These are phyloP conservation scores for Pseudomyrmex concolor DNA, from an alignment of 1,140 invertebrate species.

Conservation along the genomic window DNA sequence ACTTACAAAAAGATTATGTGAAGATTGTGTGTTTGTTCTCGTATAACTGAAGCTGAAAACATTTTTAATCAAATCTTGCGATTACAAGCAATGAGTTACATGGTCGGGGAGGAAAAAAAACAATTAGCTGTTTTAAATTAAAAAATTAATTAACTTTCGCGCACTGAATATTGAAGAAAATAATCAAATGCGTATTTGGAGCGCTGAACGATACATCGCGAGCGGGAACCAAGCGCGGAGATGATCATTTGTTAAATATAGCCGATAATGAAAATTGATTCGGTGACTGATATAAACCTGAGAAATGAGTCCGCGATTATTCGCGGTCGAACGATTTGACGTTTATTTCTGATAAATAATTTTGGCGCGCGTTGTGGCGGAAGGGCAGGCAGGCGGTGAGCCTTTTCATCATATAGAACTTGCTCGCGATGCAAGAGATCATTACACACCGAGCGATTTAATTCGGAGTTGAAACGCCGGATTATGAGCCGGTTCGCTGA, in stretches of 20 bases:
- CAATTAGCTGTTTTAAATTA: too few species aligned
- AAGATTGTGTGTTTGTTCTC: background rate
- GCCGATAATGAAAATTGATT: slow-evolving; percentile 34
- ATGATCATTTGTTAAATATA: background rate
- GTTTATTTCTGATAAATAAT: slow-evolving; percentile 61
- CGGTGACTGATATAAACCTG: slow-evolving; percentile 30
- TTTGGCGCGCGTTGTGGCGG: slow-evolving; percentile 52
- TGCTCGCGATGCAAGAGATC: slow-evolving; percentile 54
- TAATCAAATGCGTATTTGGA: too few species aligned
- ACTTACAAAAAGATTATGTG: background rate
- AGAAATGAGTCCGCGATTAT: slow-evolving; percentile 44
- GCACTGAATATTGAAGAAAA: too few species aligned
- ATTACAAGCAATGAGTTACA: background rate
- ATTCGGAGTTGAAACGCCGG: slow-evolving; percentile 55
- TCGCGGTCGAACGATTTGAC: slow-evolving; percentile 31
- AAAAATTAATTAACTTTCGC: too few species aligned
- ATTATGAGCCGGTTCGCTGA: slow-evolving; percentile 52
- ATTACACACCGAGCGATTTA: slow-evolving; percentile 57
- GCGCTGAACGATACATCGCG: background rate
- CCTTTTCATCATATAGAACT: slow-evolving; percentile 48
- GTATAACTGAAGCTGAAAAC: background rate
- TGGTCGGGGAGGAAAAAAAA: background rate
- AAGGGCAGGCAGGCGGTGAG: slow-evolving; percentile 48
- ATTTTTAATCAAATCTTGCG: background rate
- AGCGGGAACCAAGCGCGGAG: background rate